Conservation (phyloP, 92 coral and sea anemone species). For the Muricea muricata region DNA sequence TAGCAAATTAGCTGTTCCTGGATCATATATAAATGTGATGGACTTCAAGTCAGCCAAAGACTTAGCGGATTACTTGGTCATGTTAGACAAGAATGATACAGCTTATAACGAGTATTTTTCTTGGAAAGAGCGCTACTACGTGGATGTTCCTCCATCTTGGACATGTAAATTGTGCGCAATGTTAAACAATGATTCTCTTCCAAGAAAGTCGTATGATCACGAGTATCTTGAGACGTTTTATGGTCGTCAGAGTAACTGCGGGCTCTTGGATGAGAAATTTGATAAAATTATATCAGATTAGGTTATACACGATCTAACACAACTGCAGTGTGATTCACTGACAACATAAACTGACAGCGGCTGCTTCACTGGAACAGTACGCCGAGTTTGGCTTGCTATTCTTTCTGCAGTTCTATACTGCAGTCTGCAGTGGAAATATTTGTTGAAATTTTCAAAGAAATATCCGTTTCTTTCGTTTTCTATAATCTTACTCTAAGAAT, state of each 20-base stretch:
- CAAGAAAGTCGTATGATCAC: slow-evolving; percentile 24
- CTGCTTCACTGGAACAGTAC: no score
- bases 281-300: not conserved
- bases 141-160: slow-evolving; percentile 74
- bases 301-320: no score
- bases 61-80: slow-evolving; percentile 68
- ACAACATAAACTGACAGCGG: no score
- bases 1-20: slow-evolving; percentile 74
- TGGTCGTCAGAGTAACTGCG: slow-evolving; percentile 56
- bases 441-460: no score
- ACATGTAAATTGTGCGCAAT: slow-evolving; percentile 83
- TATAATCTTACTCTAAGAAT: no score
- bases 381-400: no score
- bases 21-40: slow-evolving; percentile 80
- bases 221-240: slow-evolving; percentile 51
- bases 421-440: no score
- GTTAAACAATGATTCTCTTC: slow-evolving; percentile 50
- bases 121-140: slow-evolving; percentile 74
- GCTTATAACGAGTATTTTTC: slow-evolving; percentile 86
- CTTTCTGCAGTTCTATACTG: no score
- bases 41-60: slow-evolving; percentile 75
- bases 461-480: no score
- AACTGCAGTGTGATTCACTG: not conserved
- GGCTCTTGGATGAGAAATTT: slow-evolving; percentile 37
- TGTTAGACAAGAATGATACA: slow-evolving; percentile 71